Conservation (phyloP, 2,113 vertebrate genomes). For the Chrysochloris asiatica region DNA sequence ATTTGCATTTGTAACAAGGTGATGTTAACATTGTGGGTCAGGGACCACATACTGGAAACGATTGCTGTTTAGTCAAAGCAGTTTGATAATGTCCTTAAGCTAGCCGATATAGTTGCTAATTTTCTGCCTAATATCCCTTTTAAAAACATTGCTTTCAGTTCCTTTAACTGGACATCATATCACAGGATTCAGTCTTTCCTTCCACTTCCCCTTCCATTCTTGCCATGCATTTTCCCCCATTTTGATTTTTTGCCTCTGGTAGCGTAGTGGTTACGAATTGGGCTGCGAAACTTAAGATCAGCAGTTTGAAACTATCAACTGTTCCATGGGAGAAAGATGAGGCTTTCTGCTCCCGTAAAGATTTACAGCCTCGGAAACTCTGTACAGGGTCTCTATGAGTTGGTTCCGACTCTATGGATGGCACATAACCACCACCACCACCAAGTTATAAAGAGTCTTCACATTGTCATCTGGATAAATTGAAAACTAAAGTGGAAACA, state of each 20-base stretch:
- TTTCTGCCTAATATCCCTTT: background rate
- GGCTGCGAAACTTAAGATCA: too few species aligned
- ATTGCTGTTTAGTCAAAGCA: constrained; percentile 13
- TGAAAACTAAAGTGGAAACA: background rate
- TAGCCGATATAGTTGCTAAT: constrained; percentile 33
- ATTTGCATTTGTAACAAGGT: background rate
- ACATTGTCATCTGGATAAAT: constrained; percentile 15
- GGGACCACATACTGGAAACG: background rate
- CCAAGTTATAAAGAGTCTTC: background rate
- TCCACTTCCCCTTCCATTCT: background rate
- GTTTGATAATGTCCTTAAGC: constrained; percentile 17
- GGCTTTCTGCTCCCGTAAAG: too few species aligned
- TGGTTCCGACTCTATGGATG: too few species aligned
- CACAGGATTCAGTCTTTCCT: background rate
- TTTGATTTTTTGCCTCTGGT: too few species aligned
- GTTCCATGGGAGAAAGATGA: too few species aligned
- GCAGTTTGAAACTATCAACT: too few species aligned
- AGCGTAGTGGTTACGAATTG: too few species aligned
- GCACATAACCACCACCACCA: too few species aligned
- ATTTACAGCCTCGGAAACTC: too few species aligned
- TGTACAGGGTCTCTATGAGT: too few species aligned
- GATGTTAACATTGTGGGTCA: background rate
- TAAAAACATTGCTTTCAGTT: background rate
- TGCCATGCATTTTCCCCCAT: background rate
- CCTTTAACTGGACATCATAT: constrained; percentile 34